A percentile compares a stretch with the other conserved stretches of the same genome.
These are phyloP conservation scores for Epizoanthus stellaris DNA, from an alignment of 92 coral and sea anemone genomes.

Conservation along the genomic window DNA sequence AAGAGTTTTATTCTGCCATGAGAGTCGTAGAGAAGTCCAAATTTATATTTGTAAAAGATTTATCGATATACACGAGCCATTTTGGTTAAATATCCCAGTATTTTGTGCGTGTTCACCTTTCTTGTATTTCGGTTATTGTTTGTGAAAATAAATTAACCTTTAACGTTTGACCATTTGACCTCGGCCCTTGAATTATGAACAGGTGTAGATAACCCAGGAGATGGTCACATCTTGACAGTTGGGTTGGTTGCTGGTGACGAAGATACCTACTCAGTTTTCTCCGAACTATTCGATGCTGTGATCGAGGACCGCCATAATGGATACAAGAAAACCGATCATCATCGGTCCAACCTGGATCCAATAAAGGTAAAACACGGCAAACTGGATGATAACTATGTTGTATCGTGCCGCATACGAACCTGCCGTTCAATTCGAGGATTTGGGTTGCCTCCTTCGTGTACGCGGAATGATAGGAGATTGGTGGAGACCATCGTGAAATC, in stretches of 20 bases:
- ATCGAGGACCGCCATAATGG: conserved; percentile 78
- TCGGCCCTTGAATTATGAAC: not conserved
- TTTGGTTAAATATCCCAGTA: too few relatives aligned
- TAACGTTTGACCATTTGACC: not conserved
- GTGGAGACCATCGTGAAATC: conserved; percentile 53
- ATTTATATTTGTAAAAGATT: too few relatives aligned
- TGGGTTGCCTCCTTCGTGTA: conserved; percentile 51
- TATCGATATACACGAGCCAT: too few relatives aligned
- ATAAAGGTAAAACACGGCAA: conserved; percentile 68
- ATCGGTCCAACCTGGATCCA: conserved; percentile 58
- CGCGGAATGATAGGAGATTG: conserved; percentile 57
- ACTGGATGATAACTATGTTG: conserved; percentile 67
- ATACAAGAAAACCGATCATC: conserved; percentile 48
- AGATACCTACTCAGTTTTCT: conserved; percentile 48
- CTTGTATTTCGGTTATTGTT: too few relatives aligned
- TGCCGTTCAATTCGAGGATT: conserved; percentile 67
- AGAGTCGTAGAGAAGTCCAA: too few relatives aligned
- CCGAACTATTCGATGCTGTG: conserved; percentile 64
- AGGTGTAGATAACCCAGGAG: conserved; percentile 58
- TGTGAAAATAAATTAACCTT: too few relatives aligned
- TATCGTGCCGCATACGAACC: conserved; percentile 64
- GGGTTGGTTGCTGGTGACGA: conserved; percentile 74
- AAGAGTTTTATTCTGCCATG: too few relatives aligned
- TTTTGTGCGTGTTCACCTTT: too few relatives aligned
- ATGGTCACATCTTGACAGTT: conserved; percentile 48